Evolutionary conservation across 1,140 invertebrate species (phyloP).

Genomic region (Plodia interpunctella): DNA sequence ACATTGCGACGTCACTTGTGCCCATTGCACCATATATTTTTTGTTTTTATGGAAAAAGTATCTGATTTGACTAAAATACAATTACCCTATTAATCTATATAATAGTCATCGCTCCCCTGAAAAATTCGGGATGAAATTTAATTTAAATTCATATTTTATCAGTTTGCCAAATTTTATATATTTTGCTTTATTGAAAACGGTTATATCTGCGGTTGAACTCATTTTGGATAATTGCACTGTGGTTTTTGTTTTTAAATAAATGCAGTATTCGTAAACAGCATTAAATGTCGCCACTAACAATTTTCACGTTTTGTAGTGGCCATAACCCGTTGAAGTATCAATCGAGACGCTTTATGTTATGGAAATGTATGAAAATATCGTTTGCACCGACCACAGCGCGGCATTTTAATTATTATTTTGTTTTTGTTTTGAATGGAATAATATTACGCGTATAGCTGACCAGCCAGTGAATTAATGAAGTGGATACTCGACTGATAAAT

Average conservation of each 20-base stretch:
- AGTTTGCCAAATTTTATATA: too few relatives aligned
- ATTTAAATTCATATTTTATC: too few relatives aligned
- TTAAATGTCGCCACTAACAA: conserved; percentile 5
- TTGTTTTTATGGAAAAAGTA: too few relatives aligned
- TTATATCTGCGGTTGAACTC: background rate
- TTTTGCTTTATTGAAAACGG: background rate
- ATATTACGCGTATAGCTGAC: background rate
- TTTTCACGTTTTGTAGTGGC: background rate
- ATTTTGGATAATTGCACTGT: background rate
- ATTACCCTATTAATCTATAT: too few relatives aligned
- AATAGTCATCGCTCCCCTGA: too few relatives aligned
- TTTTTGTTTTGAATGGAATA: background rate
- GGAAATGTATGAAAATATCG: conserved; percentile 5
- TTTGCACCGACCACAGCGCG: background rate
- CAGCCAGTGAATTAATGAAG: background rate
- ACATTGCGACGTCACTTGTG: too few relatives aligned
- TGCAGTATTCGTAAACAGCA: background rate
- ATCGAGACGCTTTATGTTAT: conserved; percentile 2
- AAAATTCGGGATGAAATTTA: too few relatives aligned
- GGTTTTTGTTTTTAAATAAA: background rate
- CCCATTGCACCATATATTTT: too few relatives aligned
- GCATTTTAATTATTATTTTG: conserved; percentile 5
- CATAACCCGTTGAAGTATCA: background rate
- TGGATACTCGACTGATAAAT: too few relatives aligned
- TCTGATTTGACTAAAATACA: too few relatives aligned